Evolutionary conservation across 2,888 invertebrate species (phyloP).

Genomic region (Orchesella flavescens): DNA sequence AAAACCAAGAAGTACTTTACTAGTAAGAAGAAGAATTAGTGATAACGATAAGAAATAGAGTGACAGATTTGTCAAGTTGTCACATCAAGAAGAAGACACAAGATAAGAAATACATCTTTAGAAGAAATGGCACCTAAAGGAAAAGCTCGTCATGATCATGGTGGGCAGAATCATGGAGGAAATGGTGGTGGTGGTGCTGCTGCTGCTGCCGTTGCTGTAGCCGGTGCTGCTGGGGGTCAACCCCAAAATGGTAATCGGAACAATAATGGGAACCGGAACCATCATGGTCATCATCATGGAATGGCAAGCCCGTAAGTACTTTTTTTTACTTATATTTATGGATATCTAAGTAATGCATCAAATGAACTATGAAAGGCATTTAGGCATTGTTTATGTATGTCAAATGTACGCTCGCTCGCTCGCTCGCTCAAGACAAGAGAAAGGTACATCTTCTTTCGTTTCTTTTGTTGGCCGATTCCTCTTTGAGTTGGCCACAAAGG

Average conservation of each 20-base stretch:
- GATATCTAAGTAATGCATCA: not conserved
- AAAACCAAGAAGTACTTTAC: not conserved
- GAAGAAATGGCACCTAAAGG: slow-evolving; percentile 52
- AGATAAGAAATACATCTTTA: not conserved
- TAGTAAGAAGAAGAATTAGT: too few species aligned
- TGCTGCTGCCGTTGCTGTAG: not conserved
- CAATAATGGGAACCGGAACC: slow-evolving; percentile 38
- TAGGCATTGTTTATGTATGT: not conserved
- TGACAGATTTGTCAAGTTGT: not conserved
- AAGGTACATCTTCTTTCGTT: too few species aligned
- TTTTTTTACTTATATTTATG: not conserved
- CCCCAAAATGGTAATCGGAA: not conserved
- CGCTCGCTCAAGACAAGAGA: too few species aligned
- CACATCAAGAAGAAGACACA: too few species aligned
- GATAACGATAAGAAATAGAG: too few species aligned
- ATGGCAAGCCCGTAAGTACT: slow-evolving; percentile 55
- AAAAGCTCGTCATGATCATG: slow-evolving; percentile 40
- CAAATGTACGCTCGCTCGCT: not conserved
- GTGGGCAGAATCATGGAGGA: slow-evolving; percentile 25
- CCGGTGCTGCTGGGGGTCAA: slow-evolving; percentile 4
- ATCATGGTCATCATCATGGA: slow-evolving; percentile 39
- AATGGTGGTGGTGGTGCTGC: not conserved
- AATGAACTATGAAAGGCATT: not conserved
- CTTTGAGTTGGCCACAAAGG: slow-evolving; percentile 4
- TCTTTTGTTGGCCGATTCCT: too few species aligned